phyloP scores from a whole-genome alignment of 2,888 invertebrate species.

The Capitulum mitella region DNA sequence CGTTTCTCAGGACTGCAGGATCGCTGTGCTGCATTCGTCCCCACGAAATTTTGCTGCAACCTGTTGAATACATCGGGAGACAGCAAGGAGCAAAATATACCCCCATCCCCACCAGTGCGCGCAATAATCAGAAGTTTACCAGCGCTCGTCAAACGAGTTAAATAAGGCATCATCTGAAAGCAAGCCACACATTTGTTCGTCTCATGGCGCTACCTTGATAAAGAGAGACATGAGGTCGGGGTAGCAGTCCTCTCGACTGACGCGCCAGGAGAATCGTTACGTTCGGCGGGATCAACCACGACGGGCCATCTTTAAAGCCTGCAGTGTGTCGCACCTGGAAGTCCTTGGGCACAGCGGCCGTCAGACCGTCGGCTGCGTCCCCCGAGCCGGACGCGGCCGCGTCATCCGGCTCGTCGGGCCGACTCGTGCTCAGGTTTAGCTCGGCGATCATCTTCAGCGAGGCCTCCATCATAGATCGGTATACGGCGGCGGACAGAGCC shows the following conservation, averaged over 20 bases:
- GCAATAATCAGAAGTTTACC: no score
- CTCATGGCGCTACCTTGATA: no score
- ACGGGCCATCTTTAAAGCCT: neutral
- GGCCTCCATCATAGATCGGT: neutral
- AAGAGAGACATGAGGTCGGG: no score
- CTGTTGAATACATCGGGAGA: no score
- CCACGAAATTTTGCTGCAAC: no score
- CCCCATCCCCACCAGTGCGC: no score
- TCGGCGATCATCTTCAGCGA: neutral
- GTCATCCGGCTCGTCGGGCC: no score
- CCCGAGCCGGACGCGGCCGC: neutral
- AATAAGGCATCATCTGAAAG: neutral
- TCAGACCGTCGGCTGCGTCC: conserved; percentile 32
- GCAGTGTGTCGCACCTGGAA: conserved; percentile 30
- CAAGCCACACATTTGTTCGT: neutral
- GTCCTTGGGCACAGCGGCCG: conserved; percentile 34
- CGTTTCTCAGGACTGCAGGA: no score
- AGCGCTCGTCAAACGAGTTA: no score
- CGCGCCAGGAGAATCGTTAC: neutral
- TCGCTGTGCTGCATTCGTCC: no score
- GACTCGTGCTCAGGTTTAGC: conserved; percentile 3
- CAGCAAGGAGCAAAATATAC: no score
- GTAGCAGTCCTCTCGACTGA: no score
- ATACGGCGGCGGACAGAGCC: neutral
- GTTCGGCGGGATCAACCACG: neutral